Evolutionary conservation across 2,113 vertebrate species (phyloP).

Genomic region (Indicator maculatus): DNA sequence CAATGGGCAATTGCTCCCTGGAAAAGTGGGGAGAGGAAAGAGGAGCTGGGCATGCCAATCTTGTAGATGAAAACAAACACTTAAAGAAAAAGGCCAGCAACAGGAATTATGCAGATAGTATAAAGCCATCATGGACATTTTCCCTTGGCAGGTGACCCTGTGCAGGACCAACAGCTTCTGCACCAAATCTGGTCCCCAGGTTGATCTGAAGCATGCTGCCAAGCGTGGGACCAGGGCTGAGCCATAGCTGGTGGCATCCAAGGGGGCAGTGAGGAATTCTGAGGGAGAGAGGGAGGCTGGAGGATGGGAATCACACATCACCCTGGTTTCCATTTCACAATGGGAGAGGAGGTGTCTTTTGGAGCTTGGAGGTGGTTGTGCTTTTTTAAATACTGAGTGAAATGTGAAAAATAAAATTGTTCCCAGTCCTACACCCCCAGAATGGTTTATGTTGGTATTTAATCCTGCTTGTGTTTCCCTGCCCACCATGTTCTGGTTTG

Average conservation of each 20-base stretch:
- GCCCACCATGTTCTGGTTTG: background rate
- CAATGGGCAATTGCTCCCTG: background rate
- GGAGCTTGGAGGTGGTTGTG: constrained; percentile 33
- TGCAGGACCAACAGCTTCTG: background rate
- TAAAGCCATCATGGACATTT: fast-evolving
- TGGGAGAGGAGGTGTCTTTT: constrained; percentile 4
- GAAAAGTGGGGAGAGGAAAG: background rate
- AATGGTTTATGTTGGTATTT: constrained; percentile 41
- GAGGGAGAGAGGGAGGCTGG: background rate
- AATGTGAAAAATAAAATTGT: constrained; percentile 33
- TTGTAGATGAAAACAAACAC: background rate
- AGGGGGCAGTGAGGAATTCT: background rate
- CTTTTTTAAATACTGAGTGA: constrained; percentile 21
- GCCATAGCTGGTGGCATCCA: background rate
- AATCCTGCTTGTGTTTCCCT: background rate
- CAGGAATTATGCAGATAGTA: background rate
- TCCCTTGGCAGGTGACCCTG: background rate
- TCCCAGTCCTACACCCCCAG: background rate
- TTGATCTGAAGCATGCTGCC: background rate
- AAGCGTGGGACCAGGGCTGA: background rate
- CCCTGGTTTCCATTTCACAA: background rate
- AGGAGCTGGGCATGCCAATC: background rate
- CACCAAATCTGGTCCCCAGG: background rate
- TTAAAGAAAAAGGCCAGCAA: background rate
- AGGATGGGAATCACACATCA: background rate